phyloP scores from a whole-genome alignment of 2,797 vertebrate species.

The Varecia variegata region DNA sequence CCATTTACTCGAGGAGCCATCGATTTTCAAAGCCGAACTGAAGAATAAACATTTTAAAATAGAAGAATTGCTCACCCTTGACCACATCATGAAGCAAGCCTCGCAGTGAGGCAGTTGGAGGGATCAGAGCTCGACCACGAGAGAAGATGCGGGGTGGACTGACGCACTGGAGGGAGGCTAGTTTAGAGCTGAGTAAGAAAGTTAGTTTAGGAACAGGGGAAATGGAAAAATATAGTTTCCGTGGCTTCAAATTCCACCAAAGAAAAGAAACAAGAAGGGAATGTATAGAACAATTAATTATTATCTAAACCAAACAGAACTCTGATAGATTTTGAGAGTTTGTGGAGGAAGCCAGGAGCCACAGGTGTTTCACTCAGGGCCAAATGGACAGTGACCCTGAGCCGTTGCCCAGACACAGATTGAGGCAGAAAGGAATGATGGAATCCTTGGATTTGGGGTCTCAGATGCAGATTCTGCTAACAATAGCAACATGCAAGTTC shows the following conservation, averaged over 20 bases:
- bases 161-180: neutral
- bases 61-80: neutral
- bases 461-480: neutral
- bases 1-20: neutral
- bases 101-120: neutral
- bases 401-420: neutral
- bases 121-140: fast-evolving
- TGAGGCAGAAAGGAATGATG: neutral
- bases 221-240: neutral
- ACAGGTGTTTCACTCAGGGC: neutral
- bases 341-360: neutral
- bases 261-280: slow-evolving; percentile 21
- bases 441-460: neutral
- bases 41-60: slow-evolving; percentile 1
- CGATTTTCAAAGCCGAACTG: neutral
- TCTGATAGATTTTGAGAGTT: neutral
- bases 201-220: neutral
- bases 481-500: neutral
- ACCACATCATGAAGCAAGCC: neutral
- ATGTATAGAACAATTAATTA: neutral
- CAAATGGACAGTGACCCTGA: neutral
- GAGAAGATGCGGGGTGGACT: neutral
- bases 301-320: neutral
- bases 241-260: neutral
- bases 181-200: neutral